Percentiles rank a stretch among this genome's conserved stretches.
Evolutionary conservation across 2,888 invertebrate genomes (phyloP).

Genomic region (Scaptodrosophila latifasciaeformis): DNA sequence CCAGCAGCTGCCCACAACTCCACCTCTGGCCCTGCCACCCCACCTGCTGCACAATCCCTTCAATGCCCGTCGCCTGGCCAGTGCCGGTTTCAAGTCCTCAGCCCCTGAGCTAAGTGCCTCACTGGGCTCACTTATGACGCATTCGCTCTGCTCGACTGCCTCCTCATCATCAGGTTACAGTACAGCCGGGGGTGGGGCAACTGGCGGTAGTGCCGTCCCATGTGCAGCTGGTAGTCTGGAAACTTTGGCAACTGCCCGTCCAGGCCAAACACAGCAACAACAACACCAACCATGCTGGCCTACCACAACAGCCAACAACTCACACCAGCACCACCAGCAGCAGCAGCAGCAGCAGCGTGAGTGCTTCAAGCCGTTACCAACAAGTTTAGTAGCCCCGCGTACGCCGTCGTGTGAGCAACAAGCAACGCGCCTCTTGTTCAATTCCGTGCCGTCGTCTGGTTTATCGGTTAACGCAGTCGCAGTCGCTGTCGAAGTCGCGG

Average conservation of each 20-base stretch:
- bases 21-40: constrained; percentile 12
- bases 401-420: constrained; percentile 67
- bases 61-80: constrained; percentile 26
- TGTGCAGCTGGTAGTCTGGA: constrained; percentile 51
- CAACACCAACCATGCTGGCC: constrained; percentile 22
- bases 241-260: constrained; percentile 58
- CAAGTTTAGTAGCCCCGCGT: constrained; percentile 68
- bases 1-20: constrained; percentile 45
- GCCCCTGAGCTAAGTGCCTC: constrained; percentile 68
- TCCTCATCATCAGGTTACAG: constrained; percentile 68
- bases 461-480: constrained; percentile 22
- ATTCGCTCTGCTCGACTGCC: constrained; percentile 66
- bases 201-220: constrained; percentile 28
- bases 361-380: constrained; percentile 51
- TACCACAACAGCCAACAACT: constrained; percentile 19
- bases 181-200: constrained; percentile 47
- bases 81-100: constrained; percentile 60
- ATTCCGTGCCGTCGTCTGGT: constrained; percentile 12
- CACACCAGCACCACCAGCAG: constrained; percentile 25
- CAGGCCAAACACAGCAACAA: constrained; percentile 37
- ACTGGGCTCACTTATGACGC: constrained; percentile 66
- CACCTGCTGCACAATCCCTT: constrained; percentile 5
- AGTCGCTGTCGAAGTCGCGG: too few relatives aligned
- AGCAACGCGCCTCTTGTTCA: constrained; percentile 45
- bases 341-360: constrained; percentile 30